A percentile compares a stretch with the other conserved stretches of the same genome.
These are phyloP conservation scores for Uria lomvia DNA, from an alignment of 2,113 vertebrate species.

Conservation along the genomic window DNA sequence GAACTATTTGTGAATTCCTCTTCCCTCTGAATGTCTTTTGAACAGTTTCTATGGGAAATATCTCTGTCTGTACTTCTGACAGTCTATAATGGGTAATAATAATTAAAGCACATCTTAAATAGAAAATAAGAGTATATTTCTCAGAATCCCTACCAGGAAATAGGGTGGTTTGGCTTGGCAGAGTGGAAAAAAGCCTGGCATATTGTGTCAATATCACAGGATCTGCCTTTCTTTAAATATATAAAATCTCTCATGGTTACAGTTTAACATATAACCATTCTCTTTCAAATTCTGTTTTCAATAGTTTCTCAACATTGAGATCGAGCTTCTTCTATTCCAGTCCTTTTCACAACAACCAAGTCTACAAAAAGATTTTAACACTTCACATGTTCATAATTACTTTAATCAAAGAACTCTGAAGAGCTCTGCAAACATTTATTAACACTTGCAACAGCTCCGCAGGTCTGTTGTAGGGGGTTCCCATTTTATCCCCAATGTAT, in stretches of 20 bases:
- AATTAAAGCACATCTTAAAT: not conserved
- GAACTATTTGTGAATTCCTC: not conserved
- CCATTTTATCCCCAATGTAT: slow-evolving; percentile 4
- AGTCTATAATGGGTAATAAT: not conserved
- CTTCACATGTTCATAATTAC: slow-evolving; percentile 7
- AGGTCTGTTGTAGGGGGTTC: not conserved
- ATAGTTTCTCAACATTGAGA: not conserved
- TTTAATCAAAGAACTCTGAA: not conserved
- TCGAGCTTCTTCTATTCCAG: slow-evolving; percentile 15
- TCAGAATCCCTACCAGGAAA: not conserved
- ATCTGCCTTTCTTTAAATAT: slow-evolving; percentile 4
- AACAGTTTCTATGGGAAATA: not conserved
- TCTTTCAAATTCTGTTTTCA: slow-evolving; percentile 7
- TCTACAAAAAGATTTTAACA: slow-evolving; percentile 36
- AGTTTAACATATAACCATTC: not conserved
- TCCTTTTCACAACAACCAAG: slow-evolving; percentile 8
- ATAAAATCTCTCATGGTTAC: not conserved
- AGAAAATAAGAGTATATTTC: not conserved
- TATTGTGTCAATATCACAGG: not conserved
- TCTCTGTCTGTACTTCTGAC: not conserved
- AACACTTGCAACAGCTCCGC: slow-evolving; percentile 16
- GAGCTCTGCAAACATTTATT: slow-evolving; percentile 38
- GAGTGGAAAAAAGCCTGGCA: not conserved
- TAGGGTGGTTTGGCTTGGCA: not conserved
- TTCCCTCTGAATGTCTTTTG: not conserved